phyloP scores from a whole-genome alignment of 2,113 vertebrate genomes.

The Serinus canaria region DNA sequence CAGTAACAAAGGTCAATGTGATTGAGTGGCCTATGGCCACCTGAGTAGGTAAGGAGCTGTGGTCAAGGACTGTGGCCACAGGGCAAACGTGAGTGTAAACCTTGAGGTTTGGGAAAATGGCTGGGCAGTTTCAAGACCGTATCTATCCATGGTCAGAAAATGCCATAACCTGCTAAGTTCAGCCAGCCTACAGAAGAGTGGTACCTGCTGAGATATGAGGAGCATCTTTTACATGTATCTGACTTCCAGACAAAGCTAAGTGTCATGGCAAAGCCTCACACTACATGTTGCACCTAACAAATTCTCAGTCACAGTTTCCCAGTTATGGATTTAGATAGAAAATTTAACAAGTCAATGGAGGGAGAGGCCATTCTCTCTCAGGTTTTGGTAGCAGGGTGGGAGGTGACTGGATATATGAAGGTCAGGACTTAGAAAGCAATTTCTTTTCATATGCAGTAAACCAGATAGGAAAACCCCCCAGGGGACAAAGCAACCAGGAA shows the following conservation, averaged over 20 bases:
- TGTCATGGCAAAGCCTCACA: not conserved
- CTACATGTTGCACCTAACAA: not conserved
- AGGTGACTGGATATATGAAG: not conserved
- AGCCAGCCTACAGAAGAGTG: not conserved
- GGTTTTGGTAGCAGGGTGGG: not conserved
- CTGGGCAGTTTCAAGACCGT: not conserved
- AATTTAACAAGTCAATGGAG: not conserved
- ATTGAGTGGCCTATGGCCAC: not conserved
- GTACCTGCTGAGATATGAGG: not conserved
- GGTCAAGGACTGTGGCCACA: not conserved
- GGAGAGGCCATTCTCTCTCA: not conserved
- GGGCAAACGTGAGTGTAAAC: not conserved
- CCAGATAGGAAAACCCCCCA: not conserved
- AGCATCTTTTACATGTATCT: not conserved
- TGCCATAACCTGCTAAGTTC: not conserved
- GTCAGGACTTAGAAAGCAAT: not conserved
- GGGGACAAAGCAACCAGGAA: conserved; percentile 13
- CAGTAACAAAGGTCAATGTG: not conserved
- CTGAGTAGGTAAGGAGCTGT: not conserved
- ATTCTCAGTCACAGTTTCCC: not conserved
- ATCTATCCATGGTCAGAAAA: not conserved
- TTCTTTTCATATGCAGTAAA: conserved; percentile 25
- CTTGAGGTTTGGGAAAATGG: not conserved
- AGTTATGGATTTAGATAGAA: not conserved
- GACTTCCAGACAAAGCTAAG: not conserved